Percentiles rank a stretch among this genome's conserved stretches.
Evolutionary conservation across 2,888 invertebrate genomes (phyloP).

Genomic region (Chelonus formosanus): DNA sequence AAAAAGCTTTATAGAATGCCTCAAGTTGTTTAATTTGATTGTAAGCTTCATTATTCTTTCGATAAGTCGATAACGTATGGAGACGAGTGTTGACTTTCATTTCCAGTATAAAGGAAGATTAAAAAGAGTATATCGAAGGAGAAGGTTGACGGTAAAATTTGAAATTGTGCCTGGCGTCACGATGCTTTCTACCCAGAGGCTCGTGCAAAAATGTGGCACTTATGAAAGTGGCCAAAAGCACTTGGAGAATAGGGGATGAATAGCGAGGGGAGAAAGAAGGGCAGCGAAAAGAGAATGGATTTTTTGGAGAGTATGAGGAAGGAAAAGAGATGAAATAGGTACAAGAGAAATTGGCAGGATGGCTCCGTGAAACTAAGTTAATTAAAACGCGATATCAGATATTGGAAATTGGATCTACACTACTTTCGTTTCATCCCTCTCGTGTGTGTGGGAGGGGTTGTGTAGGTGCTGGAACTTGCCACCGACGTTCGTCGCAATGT

Average conservation of each 20-base stretch:
- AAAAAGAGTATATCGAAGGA: no score
- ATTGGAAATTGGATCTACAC: slow-evolving; percentile 44
- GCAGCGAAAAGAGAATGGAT: slow-evolving; percentile 8
- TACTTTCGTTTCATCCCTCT: slow-evolving; percentile 12
- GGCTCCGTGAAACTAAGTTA: slow-evolving; percentile 48
- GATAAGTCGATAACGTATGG: no score
- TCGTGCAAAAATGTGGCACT: slow-evolving; percentile 18
- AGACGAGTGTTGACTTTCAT: no score
- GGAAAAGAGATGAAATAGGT: neutral
- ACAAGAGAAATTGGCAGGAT: slow-evolving; percentile 37
- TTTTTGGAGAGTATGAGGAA: slow-evolving; percentile 3
- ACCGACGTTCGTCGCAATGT: neutral
- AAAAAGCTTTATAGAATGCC: no score
- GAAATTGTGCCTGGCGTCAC: neutral
- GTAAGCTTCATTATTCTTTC: no score
- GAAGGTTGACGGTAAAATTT: slow-evolving; percentile 6
- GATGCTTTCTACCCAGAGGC: slow-evolving; percentile 7
- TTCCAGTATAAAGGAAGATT: no score
- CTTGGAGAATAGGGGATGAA: slow-evolving; percentile 1
- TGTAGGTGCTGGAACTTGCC: neutral
- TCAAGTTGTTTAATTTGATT: no score
- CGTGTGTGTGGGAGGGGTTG: neutral
- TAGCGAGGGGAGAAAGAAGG: neutral
- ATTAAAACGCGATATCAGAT: slow-evolving; percentile 54
- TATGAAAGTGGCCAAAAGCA: slow-evolving; percentile 23